phyloP scores from a whole-genome alignment of 2,113 vertebrate genomes.

The Salvelinus namaycush region DNA sequence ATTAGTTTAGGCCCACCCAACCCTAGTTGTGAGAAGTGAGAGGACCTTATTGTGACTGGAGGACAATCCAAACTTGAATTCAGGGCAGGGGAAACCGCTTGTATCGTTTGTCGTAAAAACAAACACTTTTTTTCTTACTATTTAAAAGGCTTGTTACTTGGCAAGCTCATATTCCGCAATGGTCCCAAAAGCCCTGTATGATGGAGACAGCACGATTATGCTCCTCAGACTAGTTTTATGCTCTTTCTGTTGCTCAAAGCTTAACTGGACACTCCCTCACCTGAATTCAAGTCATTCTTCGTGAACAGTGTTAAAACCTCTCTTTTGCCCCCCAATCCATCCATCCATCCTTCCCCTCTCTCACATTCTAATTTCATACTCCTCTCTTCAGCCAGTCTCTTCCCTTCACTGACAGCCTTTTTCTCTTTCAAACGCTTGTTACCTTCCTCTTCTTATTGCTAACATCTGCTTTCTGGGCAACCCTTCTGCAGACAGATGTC shows the following conservation, averaged over 20 bases:
- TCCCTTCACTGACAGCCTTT: background rate
- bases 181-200: background rate
- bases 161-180: background rate
- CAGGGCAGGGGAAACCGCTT: background rate
- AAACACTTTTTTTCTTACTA: background rate
- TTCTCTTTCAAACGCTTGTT: background rate
- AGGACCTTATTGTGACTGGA: background rate
- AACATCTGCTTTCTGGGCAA: background rate
- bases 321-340: background rate
- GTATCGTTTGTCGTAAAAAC: background rate
- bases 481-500: conserved; percentile 18
- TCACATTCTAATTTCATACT: background rate
- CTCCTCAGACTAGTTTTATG: background rate
- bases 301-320: background rate
- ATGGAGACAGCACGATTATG: background rate
- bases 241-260: background rate
- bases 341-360: background rate
- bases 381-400: background rate
- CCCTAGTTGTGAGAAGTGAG: background rate
- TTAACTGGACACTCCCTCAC: background rate
- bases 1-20: background rate
- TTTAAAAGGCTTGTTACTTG: background rate
- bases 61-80: background rate
- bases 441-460: background rate
- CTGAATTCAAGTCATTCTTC: background rate